Evolutionary conservation across 2,888 invertebrate species (phyloP), one percentile per base, ranked within the genome.

Genomic region (Byasa hedistus): DNA sequence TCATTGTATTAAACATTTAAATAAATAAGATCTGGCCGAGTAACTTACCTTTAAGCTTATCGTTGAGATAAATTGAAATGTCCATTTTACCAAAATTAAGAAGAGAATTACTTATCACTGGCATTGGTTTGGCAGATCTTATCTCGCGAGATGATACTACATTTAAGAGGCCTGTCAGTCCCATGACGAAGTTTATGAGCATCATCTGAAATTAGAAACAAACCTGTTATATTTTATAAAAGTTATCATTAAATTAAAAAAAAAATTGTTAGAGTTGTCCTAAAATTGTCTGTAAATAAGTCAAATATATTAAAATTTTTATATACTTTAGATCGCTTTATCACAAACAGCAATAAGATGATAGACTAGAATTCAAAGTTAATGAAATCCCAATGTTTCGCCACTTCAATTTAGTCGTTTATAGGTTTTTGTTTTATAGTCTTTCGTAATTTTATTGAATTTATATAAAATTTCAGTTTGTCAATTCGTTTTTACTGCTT

Each of bases 31-130:
- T 19, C 12, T 15, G 21, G 8, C 12, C 8, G 15, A 4, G 10
- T 56, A 39, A 24, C 65, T 23, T 63, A 87, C 88, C 87, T 72
- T 76, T 76, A n/a, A 75, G 75, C 70, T 83, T 84, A 23, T 81
- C 74, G 68, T 84, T 83, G 64, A 91, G 76, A 73, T 89, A 80
- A 66, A 91, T 83, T 4, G 89, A 79, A 27, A 91, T 79, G 60
- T 91, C 91, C 84, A 91, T 87, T 77, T 89, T 90, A 32, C 91
- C 91, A 23, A 91, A 80, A 69, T 91, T 91, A 48, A 91, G 84
- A 12, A 91, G 74, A 15, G 91, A 91, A 69, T 85, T 83, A 64
- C 84, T 81, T 65, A 90, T 84, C 7, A 82, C 76, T 0, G 89
- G 88, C 52, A 82, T 68, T 1, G 83, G 70, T 64, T 78, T 82